Evolutionary conservation across 2,113 vertebrate species (phyloP), one percentile per base, ranked within the genome.

Genomic region (Dromas ardeola): DNA sequence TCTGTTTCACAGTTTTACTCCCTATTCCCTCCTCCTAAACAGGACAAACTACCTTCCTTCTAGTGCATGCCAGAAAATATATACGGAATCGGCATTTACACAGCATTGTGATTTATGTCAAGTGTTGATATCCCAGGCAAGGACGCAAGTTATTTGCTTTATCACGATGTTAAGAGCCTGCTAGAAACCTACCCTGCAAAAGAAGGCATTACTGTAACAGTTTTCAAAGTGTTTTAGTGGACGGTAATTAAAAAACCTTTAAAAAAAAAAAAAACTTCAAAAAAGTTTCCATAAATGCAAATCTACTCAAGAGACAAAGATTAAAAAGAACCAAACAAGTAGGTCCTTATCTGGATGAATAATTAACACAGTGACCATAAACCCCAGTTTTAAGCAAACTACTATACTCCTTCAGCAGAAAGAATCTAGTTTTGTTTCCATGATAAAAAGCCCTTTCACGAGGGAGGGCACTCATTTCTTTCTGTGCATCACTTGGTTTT

Each of bases 391-490:
- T 85, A 94, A 89, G 58, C 58, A 93, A 95, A 95, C 61, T 36
- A 61, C 63, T 65, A 43, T 42, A 69, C 78, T 78, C n/a, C 93
- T 81, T 89, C 81, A 76, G 73, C 70, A 94, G 52, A 79, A 91
- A 96, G 86, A 95, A 94, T 87, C 61, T 30, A 26, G 43, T 93
- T 96, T 89, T 96, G 93, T 96, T 91, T 55, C n/a, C 22, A 9
- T 2, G 12, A 95, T 42, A 94, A 96, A 92, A 95, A 87, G 84
- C 73, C 43, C 86, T 87, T 96, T 96, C 91, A 97, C 49, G n/a
- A 74, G 47, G 65, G 72, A 55, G 47, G 62, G 56, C 42, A 74
- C 53, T 76, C n/a, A 5, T 59, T 96, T 61, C 91, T 87, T 95
- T 69, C 91, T 14, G 11, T 50, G 36, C 81, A 95, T 93, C 86